Conservation (phyloP, 2,888 invertebrate genomes). For the Uloborus plumipes region DNA sequence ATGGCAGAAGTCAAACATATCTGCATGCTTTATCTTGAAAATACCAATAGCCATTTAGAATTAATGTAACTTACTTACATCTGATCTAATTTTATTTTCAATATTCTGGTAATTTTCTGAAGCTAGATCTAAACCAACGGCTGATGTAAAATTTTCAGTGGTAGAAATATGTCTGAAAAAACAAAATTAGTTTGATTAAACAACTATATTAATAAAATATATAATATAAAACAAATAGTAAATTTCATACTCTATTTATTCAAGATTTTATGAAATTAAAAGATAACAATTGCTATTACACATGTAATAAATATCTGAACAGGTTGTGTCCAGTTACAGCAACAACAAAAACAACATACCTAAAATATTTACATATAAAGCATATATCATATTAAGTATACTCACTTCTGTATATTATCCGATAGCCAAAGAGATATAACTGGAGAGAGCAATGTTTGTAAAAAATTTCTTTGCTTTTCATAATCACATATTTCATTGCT, state of each 20-base stretch:
- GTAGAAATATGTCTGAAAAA: constrained; percentile 60
- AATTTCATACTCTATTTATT: no score
- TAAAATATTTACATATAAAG: no score
- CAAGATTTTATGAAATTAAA: no score
- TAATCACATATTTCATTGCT: constrained; percentile 86
- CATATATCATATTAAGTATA: constrained; percentile 4
- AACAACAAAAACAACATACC: no score
- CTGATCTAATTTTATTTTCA: not conserved
- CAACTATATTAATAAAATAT: no score
- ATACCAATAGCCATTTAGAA: not conserved
- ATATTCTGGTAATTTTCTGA: constrained; percentile 72
- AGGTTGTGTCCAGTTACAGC: no score
- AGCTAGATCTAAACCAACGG: constrained; percentile 82
- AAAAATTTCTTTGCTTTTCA: constrained; percentile 76
- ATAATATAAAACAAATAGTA: no score
- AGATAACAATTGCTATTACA: no score
- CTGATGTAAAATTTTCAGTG: constrained; percentile 79
- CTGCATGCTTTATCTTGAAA: no score
- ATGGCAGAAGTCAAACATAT: no score
- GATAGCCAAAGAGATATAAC: constrained; percentile 71
- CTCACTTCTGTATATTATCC: constrained; percentile 70
- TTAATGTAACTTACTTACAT: not conserved
- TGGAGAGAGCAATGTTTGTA: constrained; percentile 80
- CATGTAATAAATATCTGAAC: no score
- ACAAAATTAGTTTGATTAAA: not conserved